Base-by-base conservation (phyloP, 2,113 vertebrate species). In the Fregetta grallaria region DNA sequence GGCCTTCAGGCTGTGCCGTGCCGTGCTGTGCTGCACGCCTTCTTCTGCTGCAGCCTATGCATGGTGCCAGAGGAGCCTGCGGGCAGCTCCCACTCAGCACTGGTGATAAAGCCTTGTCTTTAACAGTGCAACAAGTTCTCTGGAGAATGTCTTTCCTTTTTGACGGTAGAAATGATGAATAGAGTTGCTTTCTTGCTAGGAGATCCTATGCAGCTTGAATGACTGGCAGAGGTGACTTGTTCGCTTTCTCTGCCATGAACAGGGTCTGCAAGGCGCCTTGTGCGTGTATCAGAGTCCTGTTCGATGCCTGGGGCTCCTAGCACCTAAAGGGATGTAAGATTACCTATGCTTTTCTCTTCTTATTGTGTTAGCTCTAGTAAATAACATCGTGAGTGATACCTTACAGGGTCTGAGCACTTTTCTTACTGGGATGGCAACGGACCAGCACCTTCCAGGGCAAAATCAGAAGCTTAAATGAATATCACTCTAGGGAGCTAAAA, bases 21-120 rank as follows among this genome's bases (percentile, higher is more conserved):
- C 72, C 2, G 4, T 45, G 42, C 42, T 1, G 4, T 9, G 40
- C 29, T 13, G 1, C 38, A 10, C 1, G 3, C 10, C 47, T 15
- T 45, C 45, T 36, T 32, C 34, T 0, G 3, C 13, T 11, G 3
- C 10, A 42, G 29, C 40, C 13, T 15, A 2, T 8, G 15, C 25
- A 2, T 2, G 3, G 30, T 14, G 34, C 45, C 2, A 3, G 12
- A 47, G 19, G 16, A 77, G 61, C 22, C 38, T 29, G 36, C 8
- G 62, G 36, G 44, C 29, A 67, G 27, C 44, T 82, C 32, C 25
- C 8, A 38, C 13, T 5, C 61, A 44, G 50, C 19, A 15, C 42
- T 71, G 23, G 6, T 40, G 61, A 34, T 15, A 59, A 49, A 83
- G 19, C 17, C 20, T 32, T 53, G 19, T n/a, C 72, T 79, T 59